Evolutionary conservation across 2,888 invertebrate genomes (phyloP), one percentile per base, ranked within the genome.

Genomic region (Pristionchus fissidentatus): DNA sequence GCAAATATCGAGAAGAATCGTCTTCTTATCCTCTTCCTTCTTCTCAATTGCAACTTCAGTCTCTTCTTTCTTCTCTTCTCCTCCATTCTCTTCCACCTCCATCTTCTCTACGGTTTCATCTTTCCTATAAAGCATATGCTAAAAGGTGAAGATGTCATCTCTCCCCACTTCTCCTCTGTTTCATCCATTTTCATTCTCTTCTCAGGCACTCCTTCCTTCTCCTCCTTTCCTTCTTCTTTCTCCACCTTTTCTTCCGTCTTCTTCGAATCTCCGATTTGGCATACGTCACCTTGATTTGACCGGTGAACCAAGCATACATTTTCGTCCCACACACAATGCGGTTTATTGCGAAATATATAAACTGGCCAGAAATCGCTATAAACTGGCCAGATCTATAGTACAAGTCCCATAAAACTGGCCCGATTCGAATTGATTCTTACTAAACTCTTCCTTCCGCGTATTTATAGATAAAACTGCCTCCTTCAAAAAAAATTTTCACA

Each of bases 1-100:
- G 92, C 99, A 99, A 83, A 99, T 95, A 93, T 99, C 99, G 43
- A 99, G 93, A 4, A 99, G 94, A 32, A 93, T 62, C 26, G 85
- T 87, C 83, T 84, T 84, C 55, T 46, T 41, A 81, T 87, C 83
- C 60, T 49, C 60, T 26, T 57, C 80, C 10, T 78, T 78, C 32
- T 78, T 78, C 43, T 85, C 85, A 77, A 52, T n/a, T 79, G n/a
- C n/a, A 79, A 5, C 52, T 43, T 84, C 35, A n/a, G n/a, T n/a
- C 35, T 57, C 70, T 29, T 41, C n/a, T 13, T 35, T 78, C 62
- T 73, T 78, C 49, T 83, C 41, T 15, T 73, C 75, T 38, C 41
- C 41, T n/a, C 3, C 38, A 8, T 43, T 35, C 32, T 38, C 70
- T 4, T 4, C 29, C 46, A 35, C 29, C 22, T 60, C 43, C 46